Evolutionary conservation across 2,888 invertebrate genomes (phyloP).

Genomic region (Athripsodes cinereus): DNA sequence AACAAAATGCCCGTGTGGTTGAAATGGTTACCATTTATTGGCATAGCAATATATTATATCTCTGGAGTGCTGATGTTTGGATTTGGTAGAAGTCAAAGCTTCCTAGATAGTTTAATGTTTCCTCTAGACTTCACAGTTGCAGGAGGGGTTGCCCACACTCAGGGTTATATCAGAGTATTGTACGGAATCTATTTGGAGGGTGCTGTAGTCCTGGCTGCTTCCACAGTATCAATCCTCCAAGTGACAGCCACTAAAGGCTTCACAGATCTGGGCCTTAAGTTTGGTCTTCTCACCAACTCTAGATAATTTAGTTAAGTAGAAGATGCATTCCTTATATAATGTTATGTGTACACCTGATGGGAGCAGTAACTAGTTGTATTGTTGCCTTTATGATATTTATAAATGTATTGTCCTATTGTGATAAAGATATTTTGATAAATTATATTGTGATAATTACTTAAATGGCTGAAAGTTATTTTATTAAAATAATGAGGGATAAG

Average conservation of each 20-base stretch:
- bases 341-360: too few species aligned
- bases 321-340: too few species aligned
- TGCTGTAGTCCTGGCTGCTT: conserved; percentile 57
- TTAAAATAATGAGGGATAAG: too few species aligned
- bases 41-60: conserved; percentile 50
- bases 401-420: too few species aligned
- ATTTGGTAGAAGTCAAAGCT: conserved; percentile 43
- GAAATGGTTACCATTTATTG: conserved; percentile 39
- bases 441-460: too few species aligned
- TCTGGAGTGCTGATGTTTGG: conserved; percentile 58
- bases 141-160: conserved; percentile 58
- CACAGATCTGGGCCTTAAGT: conserved; percentile 48
- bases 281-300: conserved; percentile 48
- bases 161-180: conserved; percentile 51
- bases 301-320: conserved; percentile 29
- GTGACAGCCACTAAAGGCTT: conserved; percentile 52
- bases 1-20: conserved; percentile 18
- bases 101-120: conserved; percentile 55
- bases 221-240: conserved; percentile 53
- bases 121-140: conserved; percentile 66
- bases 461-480: too few species aligned
- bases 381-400: too few species aligned
- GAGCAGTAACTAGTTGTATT: too few species aligned
- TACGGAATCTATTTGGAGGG: conserved; percentile 65
- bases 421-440: too few species aligned